Base-by-base conservation (phyloP, 2,797 vertebrate genomes). In the Vultur gryphus region DNA sequence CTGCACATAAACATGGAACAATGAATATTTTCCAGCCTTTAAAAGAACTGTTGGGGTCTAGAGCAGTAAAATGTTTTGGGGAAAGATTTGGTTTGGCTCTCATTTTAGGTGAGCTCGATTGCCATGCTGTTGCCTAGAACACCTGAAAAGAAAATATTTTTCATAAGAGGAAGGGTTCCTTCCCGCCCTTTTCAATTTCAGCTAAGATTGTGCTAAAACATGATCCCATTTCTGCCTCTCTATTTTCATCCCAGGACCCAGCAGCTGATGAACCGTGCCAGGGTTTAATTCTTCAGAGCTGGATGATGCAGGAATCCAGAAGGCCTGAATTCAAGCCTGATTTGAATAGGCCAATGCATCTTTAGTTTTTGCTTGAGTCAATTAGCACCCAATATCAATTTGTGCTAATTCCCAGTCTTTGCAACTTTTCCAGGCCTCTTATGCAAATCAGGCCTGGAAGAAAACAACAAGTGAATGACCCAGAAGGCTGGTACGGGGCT, bases 401-500 rank as follows among this genome's bases (percentile, higher is more conserved):
- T 76, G 91, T 77, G 41, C 90, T 94, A 39, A 94, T 87, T 95
- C 67, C 41, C 37, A 79, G 37, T 66, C 62, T 82, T 71, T 59
- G 75, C 83, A 73, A n/a, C 51, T 84, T 90, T 96, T 96, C 77
- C 80, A 86, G 65, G 61, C n/a, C 83, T 91, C 39, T 93, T 69
- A 94, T 90, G 92, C 90, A 95, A 96, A 96, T 91, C 76, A 66
- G 48, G 59, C 66, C 73, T 78, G 89, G 70, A 77, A 91, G 65
- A 93, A 94, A 95, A 92, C 78, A 92, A 61, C 2, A 84, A 93
- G 64, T 52, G 82, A 86, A 55, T 88, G 89, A 84, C 75, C 67
- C 84, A 80, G 72, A 73, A 77, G 77, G 76, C 86, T 89, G 91
- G 78, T 91, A 96, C 13, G 1, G 57, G 58, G 44, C 84, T 84